Evolutionary conservation across 2,797 vertebrate species (phyloP).

Genomic region (Onychomys arenicola): DNA sequence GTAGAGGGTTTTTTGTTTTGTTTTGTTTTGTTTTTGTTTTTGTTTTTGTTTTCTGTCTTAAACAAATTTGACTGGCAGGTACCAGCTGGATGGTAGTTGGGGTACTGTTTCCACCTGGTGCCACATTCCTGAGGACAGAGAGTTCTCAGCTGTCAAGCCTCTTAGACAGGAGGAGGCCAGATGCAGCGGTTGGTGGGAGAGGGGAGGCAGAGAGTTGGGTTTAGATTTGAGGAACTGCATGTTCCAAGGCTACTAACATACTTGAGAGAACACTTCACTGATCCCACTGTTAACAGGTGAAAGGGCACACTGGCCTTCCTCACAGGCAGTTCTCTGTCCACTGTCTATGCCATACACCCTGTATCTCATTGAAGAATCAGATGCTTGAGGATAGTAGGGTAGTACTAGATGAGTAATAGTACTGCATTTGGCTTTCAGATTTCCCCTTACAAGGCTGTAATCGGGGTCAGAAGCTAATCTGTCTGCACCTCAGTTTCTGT

Average conservation of each 20-base stretch:
- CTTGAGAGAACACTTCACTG: not conserved
- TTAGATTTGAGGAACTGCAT: not conserved
- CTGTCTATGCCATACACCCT: not conserved
- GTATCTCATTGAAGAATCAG: not conserved
- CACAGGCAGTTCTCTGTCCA: not conserved
- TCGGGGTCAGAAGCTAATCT: not conserved
- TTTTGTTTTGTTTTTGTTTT: not conserved
- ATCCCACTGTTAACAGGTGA: not conserved
- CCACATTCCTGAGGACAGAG: not conserved
- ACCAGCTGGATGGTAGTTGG: not conserved
- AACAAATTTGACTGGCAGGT: not conserved
- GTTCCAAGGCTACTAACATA: not conserved
- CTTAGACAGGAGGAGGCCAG: not conserved
- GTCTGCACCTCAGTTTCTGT: not conserved
- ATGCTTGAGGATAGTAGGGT: not conserved
- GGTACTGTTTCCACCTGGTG: not conserved
- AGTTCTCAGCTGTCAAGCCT: not conserved
- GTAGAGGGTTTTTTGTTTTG: not conserved
- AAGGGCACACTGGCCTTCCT: not conserved
- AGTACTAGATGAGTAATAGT: not conserved
- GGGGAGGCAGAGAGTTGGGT: not conserved
- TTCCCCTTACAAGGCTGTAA: not conserved
- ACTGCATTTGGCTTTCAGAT: not conserved
- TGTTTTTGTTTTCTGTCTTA: not conserved
- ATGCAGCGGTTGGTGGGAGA: not conserved